These are phyloP conservation scores for Hydropsyche tenuis DNA, from an alignment of 1,140 invertebrate species.

Conservation along the genomic window DNA sequence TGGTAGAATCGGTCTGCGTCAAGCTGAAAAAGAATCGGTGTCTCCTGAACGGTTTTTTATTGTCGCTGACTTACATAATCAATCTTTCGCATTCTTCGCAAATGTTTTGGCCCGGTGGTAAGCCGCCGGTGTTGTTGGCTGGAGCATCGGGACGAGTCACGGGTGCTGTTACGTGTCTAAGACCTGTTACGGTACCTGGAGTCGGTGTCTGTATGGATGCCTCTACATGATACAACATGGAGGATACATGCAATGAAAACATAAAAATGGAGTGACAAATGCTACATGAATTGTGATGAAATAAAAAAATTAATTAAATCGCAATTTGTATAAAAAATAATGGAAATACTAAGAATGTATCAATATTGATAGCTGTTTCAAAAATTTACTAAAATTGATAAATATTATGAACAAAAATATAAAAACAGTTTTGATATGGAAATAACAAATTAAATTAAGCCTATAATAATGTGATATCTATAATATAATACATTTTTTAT, in stretches of 20 bases:
- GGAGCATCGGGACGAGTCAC: constrained; percentile 74
- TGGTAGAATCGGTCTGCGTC: neutral
- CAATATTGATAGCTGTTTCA: too few species aligned
- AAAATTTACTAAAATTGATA: too few species aligned
- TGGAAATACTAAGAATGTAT: too few species aligned
- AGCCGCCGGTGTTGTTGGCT: constrained; percentile 68
- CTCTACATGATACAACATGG: constrained; percentile 51
- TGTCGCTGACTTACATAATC: constrained; percentile 84
- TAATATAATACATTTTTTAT: too few species aligned
- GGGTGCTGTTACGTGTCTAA: constrained; percentile 75
- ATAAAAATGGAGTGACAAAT: constrained; percentile 21
- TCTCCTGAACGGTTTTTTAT: neutral
- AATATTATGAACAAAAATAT: too few species aligned
- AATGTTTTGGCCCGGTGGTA: constrained; percentile 87
- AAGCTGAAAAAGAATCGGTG: constrained; percentile 22
- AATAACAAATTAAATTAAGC: too few species aligned
- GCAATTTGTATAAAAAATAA: too few species aligned
- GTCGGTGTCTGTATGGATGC: constrained; percentile 48
- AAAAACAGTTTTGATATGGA: too few species aligned
- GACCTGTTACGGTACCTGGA: constrained; percentile 53
- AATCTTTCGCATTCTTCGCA: constrained; percentile 92
- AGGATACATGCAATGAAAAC: constrained; percentile 48
- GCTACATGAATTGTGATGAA: too few species aligned
- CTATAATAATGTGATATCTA: too few species aligned
- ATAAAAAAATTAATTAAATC: too few species aligned